phyloP scores from a whole-genome alignment of 2,797 vertebrate species.

The Synanceia verrucosa region DNA sequence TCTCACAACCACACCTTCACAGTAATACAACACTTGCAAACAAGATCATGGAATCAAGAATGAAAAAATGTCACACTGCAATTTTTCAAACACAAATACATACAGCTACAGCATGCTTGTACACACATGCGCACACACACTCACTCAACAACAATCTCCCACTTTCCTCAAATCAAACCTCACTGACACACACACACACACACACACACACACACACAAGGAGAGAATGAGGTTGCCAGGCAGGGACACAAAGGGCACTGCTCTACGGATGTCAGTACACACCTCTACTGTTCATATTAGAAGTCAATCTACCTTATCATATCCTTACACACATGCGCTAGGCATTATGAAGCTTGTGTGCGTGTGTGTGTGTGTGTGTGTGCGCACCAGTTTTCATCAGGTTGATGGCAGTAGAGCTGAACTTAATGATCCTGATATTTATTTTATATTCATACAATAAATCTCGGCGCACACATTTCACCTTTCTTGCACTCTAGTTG shows the following conservation, averaged over 20 bases:
- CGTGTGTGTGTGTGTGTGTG: conserved; percentile 69
- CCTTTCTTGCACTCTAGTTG: conserved; percentile 67
- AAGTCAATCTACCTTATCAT: conserved; percentile 82
- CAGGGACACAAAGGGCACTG: conserved; percentile 74
- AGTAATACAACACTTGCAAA: conserved; percentile 16
- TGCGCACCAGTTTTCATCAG: conserved; percentile 83
- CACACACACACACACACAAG: neutral
- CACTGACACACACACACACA: neutral
- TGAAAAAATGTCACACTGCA: neutral
- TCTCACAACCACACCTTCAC: neutral
- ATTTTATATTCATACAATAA: conserved; percentile 81
- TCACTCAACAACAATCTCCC: neutral
- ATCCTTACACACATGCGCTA: conserved; percentile 55
- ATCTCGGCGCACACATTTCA: conserved; percentile 77
- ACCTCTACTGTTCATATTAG: conserved; percentile 75
- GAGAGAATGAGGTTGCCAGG: conserved; percentile 54
- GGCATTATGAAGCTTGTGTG: conserved; percentile 65
- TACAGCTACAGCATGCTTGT: neutral
- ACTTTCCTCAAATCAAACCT: neutral
- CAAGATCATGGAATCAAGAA: neutral
- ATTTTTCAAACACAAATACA: neutral
- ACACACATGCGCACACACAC: neutral
- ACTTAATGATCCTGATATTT: conserved; percentile 83
- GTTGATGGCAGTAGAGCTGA: conserved; percentile 78
- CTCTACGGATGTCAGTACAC: conserved; percentile 71